Conservation (phyloP, 2,113 vertebrate genomes). For the Madoqua kirkii region DNA sequence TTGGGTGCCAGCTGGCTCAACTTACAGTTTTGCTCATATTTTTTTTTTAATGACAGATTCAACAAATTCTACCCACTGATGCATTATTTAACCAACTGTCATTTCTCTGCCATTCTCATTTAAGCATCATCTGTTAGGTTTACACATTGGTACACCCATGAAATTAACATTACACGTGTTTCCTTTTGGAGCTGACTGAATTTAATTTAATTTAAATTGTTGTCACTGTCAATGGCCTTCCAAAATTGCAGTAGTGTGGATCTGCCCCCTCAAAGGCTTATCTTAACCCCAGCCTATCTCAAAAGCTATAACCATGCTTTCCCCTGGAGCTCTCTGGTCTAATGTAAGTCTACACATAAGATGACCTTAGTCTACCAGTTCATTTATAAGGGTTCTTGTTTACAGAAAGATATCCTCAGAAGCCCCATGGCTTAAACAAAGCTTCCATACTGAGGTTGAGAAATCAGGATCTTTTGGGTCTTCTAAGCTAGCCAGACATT, state of each 20-base stretch:
- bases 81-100: slow-evolving; percentile 73
- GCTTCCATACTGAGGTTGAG: background rate
- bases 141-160: slow-evolving; percentile 71
- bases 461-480: background rate
- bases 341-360: rapidly evolving
- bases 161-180: slow-evolving; percentile 71
- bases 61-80: slow-evolving; percentile 65
- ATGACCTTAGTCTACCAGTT: background rate
- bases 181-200: slow-evolving; percentile 42
- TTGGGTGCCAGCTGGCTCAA: slow-evolving; percentile 41
- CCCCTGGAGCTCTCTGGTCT: background rate
- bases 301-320: background rate
- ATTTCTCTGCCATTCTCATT: slow-evolving; percentile 66
- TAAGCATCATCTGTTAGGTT: slow-evolving; percentile 70
- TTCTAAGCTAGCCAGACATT: background rate
- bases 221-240: background rate
- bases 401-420: background rate
- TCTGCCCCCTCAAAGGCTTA: background rate
- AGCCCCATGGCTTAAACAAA: background rate
- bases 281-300: background rate
- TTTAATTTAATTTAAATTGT: slow-evolving; percentile 59
- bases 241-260: background rate
- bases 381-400: background rate
- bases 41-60: slow-evolving; percentile 40
- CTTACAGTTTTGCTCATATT: background rate